Evolutionary conservation across 2,888 invertebrate genomes (phyloP), one percentile per base, ranked within the genome.

Genomic region (Zaprionus bogoriensis): DNA sequence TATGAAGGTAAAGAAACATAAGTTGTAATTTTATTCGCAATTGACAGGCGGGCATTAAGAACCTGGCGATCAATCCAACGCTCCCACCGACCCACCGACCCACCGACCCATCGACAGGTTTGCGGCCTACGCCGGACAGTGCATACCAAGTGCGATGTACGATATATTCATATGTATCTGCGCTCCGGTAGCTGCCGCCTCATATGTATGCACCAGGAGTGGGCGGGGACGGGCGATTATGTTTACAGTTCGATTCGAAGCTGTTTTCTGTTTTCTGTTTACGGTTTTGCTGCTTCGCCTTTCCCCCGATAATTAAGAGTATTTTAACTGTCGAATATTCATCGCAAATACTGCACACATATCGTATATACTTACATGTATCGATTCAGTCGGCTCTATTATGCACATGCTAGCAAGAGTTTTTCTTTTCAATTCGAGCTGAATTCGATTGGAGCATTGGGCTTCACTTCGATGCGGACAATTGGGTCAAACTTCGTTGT

Each of bases 11-110:
- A 67, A 69, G 59, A 46, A 51, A 47, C 54, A 36, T 48, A 61
- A 63, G 66, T 69, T 66, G 63, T 72, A 75, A 80, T 69, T 77
- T 50, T 55, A 64, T 74, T 71, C 64, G 58, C 71, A 74, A 65
- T 59, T 76, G 73, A 53, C 69, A 69, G 50, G 46, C 38, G 27
- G 9, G 38, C 41, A 19, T 19, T 20, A 20, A 57, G 46, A 32
- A 45, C 19, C 69, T n/a, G n/a, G n/a, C n/a, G n/a, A n/a, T n/a
- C n/a, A n/a, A n/a, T n/a, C n/a, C n/a, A n/a, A n/a, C n/a, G n/a
- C n/a, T n/a, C n/a, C n/a, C n/a, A n/a, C n/a, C n/a, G n/a, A n/a
- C n/a, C n/a, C n/a, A n/a, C n/a, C n/a, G n/a, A n/a, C n/a, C n/a
- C n/a, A n/a, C n/a, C n/a, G n/a, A n/a, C n/a, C n/a, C n/a, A n/a